Percentiles rank a stretch among this genome's conserved stretches.
Conservation (phyloP, 2,888 invertebrate species). For the Clitarchus hookeri region DNA sequence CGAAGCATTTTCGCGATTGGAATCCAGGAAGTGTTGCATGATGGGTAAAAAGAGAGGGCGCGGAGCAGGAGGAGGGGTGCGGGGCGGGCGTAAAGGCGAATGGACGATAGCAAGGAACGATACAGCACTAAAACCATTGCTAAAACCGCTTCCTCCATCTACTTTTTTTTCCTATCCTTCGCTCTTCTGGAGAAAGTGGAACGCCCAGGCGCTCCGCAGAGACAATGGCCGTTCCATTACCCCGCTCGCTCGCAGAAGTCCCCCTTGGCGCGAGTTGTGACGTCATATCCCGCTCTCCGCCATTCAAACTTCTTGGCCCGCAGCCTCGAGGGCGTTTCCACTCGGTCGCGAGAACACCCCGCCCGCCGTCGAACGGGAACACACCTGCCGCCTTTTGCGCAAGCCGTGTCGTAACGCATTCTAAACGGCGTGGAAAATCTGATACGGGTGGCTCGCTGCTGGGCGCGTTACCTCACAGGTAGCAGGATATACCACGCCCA, state of each 20-base stretch:
- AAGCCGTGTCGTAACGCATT: too few species aligned
- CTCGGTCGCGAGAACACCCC: not conserved
- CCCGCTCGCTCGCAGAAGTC: not conserved
- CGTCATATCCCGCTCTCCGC: not conserved
- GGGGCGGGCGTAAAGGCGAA: not conserved
- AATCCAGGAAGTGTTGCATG: conserved; percentile 7
- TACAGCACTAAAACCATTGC: conserved; percentile 14
- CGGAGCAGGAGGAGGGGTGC: too few species aligned
- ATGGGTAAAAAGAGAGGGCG: too few species aligned
- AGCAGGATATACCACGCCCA: too few species aligned
- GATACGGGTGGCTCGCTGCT: too few species aligned
- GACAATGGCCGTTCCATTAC: conserved; percentile 4
- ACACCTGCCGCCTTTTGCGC: too few species aligned
- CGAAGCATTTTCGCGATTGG: not conserved
- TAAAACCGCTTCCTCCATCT: conserved; percentile 5
- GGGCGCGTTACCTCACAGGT: too few species aligned
- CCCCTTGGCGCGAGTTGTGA: not conserved
- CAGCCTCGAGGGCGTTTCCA: not conserved
- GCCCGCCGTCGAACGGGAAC: too few species aligned
- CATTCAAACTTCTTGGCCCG: not conserved
- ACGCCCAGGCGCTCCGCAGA: not conserved
- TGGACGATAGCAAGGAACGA: not conserved
- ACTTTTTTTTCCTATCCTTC: not conserved
- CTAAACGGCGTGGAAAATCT: too few species aligned
- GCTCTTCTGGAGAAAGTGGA: not conserved